Evolutionary conservation across 1,140 invertebrate genomes (phyloP).

Genomic region (Gonioctena quinquepunctata): DNA sequence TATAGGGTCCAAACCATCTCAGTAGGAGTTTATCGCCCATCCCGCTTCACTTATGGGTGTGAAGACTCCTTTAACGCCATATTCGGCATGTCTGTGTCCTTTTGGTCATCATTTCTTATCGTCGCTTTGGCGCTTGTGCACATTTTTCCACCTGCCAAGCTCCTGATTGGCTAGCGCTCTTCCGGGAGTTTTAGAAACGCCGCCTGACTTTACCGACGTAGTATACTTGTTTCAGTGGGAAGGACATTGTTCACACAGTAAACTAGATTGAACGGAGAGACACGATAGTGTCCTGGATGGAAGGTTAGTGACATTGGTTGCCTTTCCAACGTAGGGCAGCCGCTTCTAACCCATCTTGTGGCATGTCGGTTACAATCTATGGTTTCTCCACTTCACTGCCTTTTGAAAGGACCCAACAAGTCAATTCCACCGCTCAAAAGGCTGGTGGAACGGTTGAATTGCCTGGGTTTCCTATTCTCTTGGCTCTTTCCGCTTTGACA

Average conservation of each 20-base stretch:
- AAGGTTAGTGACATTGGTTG: conserved; percentile 25
- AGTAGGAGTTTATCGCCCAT: conserved; percentile 27
- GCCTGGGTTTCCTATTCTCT: not conserved
- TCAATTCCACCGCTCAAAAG: conserved; percentile 28
- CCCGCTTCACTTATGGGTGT: conserved; percentile 23
- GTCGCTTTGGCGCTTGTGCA: no score
- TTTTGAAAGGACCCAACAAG: conserved; percentile 35
- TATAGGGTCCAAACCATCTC: conserved; percentile 27
- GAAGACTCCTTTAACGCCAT: conserved; percentile 7
- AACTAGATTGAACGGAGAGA: conserved; percentile 19
- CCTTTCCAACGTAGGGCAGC: conserved; percentile 30
- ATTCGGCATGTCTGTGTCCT: conserved; percentile 24
- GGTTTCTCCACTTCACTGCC: conserved; percentile 27
- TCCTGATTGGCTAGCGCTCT: conserved; percentile 15
- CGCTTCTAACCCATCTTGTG: conserved; percentile 38
- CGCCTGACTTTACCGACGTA: not conserved
- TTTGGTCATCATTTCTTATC: no score
- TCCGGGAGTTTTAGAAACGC: conserved; percentile 5
- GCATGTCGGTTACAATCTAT: conserved; percentile 37
- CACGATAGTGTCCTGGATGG: conserved; percentile 30
- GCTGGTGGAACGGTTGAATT: not conserved
- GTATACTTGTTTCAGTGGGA: conserved; percentile 24
- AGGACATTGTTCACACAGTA: conserved; percentile 29
- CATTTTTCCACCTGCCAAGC: conserved; percentile 24
- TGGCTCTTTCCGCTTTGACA: conserved; percentile 1